A percentile compares a stretch with the other conserved stretches of the same genome.
Conservation (phyloP, 2,888 invertebrate genomes). For the Patella pellucida region DNA sequence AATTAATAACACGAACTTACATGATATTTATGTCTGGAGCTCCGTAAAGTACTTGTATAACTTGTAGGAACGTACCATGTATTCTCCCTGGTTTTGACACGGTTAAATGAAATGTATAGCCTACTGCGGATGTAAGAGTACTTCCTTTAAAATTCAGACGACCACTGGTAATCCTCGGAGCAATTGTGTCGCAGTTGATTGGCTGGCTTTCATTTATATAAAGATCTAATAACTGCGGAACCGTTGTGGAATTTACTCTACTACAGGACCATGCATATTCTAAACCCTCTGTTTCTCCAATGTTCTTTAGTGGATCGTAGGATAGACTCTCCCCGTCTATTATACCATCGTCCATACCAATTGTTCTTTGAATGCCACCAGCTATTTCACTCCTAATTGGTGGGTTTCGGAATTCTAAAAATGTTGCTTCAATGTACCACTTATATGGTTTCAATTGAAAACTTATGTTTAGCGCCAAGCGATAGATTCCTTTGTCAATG, state of each 20-base stretch:
- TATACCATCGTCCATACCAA: not conserved
- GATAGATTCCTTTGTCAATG: slow-evolving; percentile 7
- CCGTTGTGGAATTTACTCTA: not conserved
- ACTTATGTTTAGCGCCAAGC: slow-evolving; percentile 15
- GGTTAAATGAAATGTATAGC: slow-evolving; percentile 9
- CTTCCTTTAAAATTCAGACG: slow-evolving; percentile 10
- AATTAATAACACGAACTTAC: not conserved
- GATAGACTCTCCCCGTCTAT: slow-evolving; percentile 20
- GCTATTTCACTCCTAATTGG: slow-evolving; percentile 13
- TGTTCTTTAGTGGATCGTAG: slow-evolving; percentile 21
- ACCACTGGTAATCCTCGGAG: not conserved
- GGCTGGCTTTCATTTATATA: slow-evolving; percentile 1
- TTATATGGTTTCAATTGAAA: slow-evolving; percentile 2
- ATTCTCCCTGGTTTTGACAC: slow-evolving; percentile 8
- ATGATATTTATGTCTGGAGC: slow-evolving; percentile 14
- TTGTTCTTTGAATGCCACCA: slow-evolving; percentile 19
- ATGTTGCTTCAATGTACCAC: slow-evolving; percentile 20
- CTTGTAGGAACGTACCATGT: slow-evolving; percentile 3
- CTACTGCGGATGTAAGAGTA: not conserved
- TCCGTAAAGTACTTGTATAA: slow-evolving; percentile 11
- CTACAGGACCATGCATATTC: slow-evolving; percentile 18
- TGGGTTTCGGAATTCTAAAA: slow-evolving; percentile 16
- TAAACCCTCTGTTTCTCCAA: slow-evolving; percentile 19
- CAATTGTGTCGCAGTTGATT: slow-evolving; percentile 10
- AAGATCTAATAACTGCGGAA: not conserved